Evolutionary conservation across 2,888 invertebrate species (phyloP).

Genomic region (Acholoe squamosa): DNA sequence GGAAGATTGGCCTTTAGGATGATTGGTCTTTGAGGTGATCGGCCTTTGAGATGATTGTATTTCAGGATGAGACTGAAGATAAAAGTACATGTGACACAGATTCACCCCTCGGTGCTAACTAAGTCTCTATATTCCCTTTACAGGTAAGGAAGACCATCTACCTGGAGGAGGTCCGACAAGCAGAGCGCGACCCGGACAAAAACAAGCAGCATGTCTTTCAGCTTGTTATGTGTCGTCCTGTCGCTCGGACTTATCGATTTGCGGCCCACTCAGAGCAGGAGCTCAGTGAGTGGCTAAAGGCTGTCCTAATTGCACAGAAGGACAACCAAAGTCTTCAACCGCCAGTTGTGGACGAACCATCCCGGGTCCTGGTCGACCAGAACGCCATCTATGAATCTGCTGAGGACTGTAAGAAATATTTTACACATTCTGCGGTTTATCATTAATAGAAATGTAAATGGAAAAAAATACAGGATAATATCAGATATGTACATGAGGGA

Average conservation of each 20-base stretch:
- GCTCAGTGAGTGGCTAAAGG: background rate
- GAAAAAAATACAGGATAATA: background rate
- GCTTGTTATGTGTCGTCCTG: background rate
- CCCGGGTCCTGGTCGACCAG: background rate
- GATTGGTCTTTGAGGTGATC: too few relatives aligned
- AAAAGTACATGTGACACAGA: too few relatives aligned
- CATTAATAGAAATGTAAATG: too few relatives aligned
- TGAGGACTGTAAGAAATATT: slow-evolving; percentile 19
- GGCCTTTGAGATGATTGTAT: too few relatives aligned
- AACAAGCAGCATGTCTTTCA: background rate
- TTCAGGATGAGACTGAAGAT: too few relatives aligned
- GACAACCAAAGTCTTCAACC: background rate
- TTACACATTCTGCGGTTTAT: background rate
- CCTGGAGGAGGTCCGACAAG: background rate
- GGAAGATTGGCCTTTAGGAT: too few relatives aligned
- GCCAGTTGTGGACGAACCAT: background rate
- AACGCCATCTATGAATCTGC: slow-evolving; percentile 45
- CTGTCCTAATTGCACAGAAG: background rate
- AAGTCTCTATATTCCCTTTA: too few relatives aligned
- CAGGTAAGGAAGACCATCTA: slow-evolving; percentile 50
- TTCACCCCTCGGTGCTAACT: too few relatives aligned
- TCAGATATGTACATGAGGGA: too few relatives aligned
- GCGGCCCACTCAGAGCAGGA: background rate
- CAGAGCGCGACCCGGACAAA: background rate
- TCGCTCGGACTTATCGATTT: background rate